These are phyloP conservation scores for Drosophila leonis DNA, from an alignment of 2,888 invertebrate genomes.

Conservation along the genomic window DNA sequence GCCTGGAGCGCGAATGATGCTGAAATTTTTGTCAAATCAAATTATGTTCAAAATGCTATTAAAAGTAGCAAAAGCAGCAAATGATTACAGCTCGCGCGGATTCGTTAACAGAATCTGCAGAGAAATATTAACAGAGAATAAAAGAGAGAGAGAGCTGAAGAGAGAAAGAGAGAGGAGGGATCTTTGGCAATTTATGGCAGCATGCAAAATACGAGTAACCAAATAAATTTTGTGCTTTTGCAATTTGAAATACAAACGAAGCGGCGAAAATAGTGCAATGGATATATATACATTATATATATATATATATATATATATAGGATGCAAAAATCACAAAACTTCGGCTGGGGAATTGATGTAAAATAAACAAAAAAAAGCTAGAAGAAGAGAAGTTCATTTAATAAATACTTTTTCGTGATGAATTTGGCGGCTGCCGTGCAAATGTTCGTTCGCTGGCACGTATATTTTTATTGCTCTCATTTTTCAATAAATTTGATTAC, in stretches of 20 bases:
- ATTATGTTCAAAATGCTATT: constrained; percentile 39
- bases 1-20: neutral
- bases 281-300: constrained; percentile 2
- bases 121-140: constrained; percentile 8
- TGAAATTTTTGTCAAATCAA: constrained; percentile 28
- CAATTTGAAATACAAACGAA: constrained; percentile 45
- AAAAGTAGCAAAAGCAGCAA: constrained; percentile 30
- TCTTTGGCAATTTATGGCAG: constrained; percentile 19
- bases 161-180: neutral
- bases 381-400: constrained; percentile 22
- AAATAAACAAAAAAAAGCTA: neutral
- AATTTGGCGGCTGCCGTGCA: constrained; percentile 38
- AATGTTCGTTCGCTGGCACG: constrained; percentile 35
- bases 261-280: constrained; percentile 29
- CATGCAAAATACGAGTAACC: constrained; percentile 1
- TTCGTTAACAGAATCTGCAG: constrained; percentile 11
- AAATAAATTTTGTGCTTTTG: constrained; percentile 33
- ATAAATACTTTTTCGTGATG: constrained; percentile 53
- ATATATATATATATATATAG: neutral
- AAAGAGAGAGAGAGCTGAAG: constrained; percentile 1
- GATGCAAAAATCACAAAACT: constrained; percentile 2
- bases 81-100: constrained; percentile 29
- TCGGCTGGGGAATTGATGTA: neutral
- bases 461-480: constrained; percentile 71
- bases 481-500: constrained; percentile 81